A percentile compares a stretch with the other conserved stretches of the same genome.
Conservation (phyloP, 2,113 vertebrate species). For the Entelurus aequoreus region DNA sequence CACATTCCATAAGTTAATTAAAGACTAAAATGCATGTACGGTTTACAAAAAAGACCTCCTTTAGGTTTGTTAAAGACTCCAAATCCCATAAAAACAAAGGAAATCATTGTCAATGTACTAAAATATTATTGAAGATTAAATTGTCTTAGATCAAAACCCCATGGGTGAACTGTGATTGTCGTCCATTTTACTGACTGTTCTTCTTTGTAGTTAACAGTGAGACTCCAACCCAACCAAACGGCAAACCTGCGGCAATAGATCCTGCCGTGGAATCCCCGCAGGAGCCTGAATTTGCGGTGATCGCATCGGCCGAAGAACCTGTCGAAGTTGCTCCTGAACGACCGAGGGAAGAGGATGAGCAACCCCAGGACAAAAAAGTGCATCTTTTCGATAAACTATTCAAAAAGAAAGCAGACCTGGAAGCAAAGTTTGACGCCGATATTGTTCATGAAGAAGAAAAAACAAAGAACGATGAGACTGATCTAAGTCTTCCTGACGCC, state of each 20-base stretch:
- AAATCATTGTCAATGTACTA: too few species aligned
- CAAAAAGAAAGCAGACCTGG: conserved; percentile 32
- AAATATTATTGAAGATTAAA: too few species aligned
- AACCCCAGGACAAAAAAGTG: conserved; percentile 12
- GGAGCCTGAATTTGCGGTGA: background rate
- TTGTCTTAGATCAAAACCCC: too few species aligned
- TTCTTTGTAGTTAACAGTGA: conserved; percentile 61
- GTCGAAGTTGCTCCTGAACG: conserved; percentile 3
- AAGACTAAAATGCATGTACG: too few species aligned
- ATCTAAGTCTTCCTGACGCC: conserved; percentile 8
- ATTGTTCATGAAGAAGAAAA: conserved; percentile 5
- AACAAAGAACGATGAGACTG: conserved; percentile 15
- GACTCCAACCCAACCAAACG: conserved; percentile 51
- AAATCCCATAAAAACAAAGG: too few species aligned
- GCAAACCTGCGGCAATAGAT: conserved; percentile 48
- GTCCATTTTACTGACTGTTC: background rate
- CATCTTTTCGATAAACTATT: conserved; percentile 40
- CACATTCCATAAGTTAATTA: too few species aligned
- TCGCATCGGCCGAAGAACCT: background rate
- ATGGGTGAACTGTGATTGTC: background rate
- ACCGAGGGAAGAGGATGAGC: conserved; percentile 20
- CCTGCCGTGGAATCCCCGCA: conserved; percentile 38
- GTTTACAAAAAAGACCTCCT: too few species aligned
- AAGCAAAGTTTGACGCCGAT: background rate
- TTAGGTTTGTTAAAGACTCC: too few species aligned